Base-by-base conservation (phyloP, 30 jellyfish, hydroid and myxozoan species). In the Pelagia noctiluca region DNA sequence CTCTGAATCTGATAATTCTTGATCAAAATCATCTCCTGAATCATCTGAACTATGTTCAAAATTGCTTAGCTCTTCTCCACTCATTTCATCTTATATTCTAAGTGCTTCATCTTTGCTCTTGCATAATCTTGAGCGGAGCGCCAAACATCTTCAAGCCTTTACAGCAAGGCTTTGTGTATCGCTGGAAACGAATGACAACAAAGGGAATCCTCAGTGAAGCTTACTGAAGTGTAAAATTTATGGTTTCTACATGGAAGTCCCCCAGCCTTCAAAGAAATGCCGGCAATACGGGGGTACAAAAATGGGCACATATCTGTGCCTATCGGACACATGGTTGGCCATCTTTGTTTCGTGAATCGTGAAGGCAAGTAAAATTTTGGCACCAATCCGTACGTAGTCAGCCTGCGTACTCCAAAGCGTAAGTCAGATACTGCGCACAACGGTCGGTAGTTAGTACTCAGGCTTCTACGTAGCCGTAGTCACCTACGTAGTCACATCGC, bases 101-200 rank as follows among this genome's bases (percentile, higher is more conserved):
- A 42, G 57, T 8, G 57, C 57, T 42, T 42, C 57, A 42, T 42
- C 57, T 42, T 42, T 42, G 57, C 16, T 42, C 57, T 42, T 42
- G 16, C 57, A 42, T 42, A 42, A 42, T 42, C 57, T 42, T 42
- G 57, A 42, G 57, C 57, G 57, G 57, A 42, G 57, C 57, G 57
- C 57, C 57, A 42, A 42, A 16, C 12, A 42, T 5, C 57, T 42
- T 42, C 57, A 42, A 42, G 16, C 57, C 57, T 42, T 42, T 16
- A 42, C 57, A 42, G 57, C 8, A 42, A 42, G 57, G 57, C 57
- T 42, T 8, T 42, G 57, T 42, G 8, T 42, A 42, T 42, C 16
- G 57, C 57, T 42, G 57, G 57, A 42, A 42, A 42, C 57, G 8
- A 42, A 42, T 42, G 57, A 42, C 57, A 42, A 42, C 57, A 8